These are phyloP conservation scores for Crocuta crocuta DNA, from an alignment of 2,113 vertebrate species.

Conservation along the genomic window DNA sequence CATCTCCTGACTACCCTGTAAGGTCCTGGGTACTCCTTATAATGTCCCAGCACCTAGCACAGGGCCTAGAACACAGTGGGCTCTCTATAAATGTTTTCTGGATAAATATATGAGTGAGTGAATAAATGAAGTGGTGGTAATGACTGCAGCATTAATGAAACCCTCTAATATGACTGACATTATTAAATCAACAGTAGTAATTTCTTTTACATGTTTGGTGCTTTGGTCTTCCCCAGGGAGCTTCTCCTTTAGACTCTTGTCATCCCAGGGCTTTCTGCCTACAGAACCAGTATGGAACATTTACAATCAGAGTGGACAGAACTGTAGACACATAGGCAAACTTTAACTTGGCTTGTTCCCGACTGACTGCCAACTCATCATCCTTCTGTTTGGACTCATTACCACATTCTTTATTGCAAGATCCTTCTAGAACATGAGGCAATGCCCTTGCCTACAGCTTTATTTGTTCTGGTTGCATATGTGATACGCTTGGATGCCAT, in stretches of 20 bases:
- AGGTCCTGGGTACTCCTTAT: not conserved
- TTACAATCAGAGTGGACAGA: not conserved
- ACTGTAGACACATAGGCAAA: not conserved
- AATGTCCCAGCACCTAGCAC: not conserved
- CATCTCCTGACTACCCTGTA: not conserved
- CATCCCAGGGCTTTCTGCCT: not conserved
- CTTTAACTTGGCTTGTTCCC: not conserved
- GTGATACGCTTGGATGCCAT: not conserved
- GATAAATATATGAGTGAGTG: not conserved
- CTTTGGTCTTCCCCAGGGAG: not conserved
- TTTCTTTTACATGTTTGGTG: not conserved
- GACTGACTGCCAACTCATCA: not conserved
- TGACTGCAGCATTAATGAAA: conserved; percentile 11
- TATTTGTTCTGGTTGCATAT: not conserved
- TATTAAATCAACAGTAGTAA: not conserved
- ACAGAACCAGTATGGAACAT: not conserved
- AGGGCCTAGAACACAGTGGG: not conserved
- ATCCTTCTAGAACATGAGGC: conserved; percentile 52
- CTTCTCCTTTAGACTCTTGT: not conserved
- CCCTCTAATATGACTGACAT: not conserved
- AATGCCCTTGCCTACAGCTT: not conserved
- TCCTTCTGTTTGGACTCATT: conserved; percentile 33
- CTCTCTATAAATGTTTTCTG: not conserved
- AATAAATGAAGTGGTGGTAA: not conserved
- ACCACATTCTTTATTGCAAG: conserved; percentile 60